Evolutionary conservation across 35 echinoderm and acorn worm genomes (phyloP).

Genomic region (Holothuria glaberrima): DNA sequence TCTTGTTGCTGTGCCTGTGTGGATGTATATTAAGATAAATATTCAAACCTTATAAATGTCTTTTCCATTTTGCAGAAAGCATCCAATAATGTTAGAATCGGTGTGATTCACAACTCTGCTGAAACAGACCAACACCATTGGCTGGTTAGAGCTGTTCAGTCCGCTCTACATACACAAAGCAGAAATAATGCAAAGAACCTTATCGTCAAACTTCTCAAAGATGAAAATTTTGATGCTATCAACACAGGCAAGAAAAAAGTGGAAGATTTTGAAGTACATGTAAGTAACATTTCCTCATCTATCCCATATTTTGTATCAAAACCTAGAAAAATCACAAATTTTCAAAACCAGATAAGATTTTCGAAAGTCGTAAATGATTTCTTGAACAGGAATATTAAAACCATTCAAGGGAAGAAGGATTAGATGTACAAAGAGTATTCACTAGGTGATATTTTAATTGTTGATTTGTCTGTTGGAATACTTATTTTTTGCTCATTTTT

Average conservation of each 20-base stretch:
- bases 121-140: conserved; percentile 45
- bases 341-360: too few species aligned
- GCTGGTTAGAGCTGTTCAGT: conserved; percentile 81
- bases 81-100: conserved; percentile 81
- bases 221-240: conserved; percentile 76
- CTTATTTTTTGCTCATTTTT: not conserved
- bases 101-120: conserved; percentile 69
- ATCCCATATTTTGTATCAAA: not conserved
- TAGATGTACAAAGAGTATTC: too few species aligned
- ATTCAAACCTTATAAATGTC: not conserved
- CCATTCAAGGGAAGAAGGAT: too few species aligned
- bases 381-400: too few species aligned
- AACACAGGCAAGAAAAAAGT: conserved; percentile 60
- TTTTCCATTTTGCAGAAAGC: conserved; percentile 72
- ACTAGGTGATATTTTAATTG: too few species aligned
- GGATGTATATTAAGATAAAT: not conserved
- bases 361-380: too few species aligned
- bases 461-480: not conserved
- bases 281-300: conserved; percentile 51
- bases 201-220: conserved; percentile 85
- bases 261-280: conserved; percentile 91
- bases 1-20: not conserved
- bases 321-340: not conserved
- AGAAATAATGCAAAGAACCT: conserved; percentile 95
- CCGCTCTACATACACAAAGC: conserved; percentile 77